Evolutionary conservation across 2,113 vertebrate genomes (phyloP).

Genomic region (Rhagologus leucostigma): DNA sequence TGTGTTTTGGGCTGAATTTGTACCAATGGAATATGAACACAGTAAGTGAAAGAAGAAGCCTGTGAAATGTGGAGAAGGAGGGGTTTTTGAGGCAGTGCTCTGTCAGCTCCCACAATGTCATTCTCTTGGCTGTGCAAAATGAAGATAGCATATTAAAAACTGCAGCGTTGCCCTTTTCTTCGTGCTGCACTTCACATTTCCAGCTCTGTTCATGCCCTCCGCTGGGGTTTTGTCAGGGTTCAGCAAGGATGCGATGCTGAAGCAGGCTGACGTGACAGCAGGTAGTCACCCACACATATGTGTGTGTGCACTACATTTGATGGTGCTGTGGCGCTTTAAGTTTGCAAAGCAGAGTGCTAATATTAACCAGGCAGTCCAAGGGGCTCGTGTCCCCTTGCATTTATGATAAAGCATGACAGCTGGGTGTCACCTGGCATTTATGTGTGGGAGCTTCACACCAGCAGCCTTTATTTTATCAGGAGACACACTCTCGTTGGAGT

Average conservation of each 20-base stretch:
- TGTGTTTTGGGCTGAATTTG: background rate
- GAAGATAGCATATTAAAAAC: background rate
- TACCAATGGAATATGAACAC: background rate
- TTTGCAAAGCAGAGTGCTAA: background rate
- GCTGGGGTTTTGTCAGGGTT: background rate
- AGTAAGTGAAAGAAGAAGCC: background rate
- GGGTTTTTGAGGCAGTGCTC: accelerated
- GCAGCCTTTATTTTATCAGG: background rate
- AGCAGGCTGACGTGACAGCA: accelerated
- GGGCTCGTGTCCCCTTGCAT: background rate
- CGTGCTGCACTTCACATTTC: background rate
- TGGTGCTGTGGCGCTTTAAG: background rate
- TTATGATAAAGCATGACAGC: background rate
- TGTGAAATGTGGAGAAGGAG: background rate
- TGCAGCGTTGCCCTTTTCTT: background rate
- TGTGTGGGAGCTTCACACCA: background rate
- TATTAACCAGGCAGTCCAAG: background rate
- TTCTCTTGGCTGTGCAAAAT: background rate
- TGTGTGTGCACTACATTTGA: background rate
- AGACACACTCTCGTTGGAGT: background rate
- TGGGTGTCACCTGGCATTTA: background rate
- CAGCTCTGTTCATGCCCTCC: background rate
- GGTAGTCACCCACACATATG: background rate
- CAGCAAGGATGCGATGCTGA: background rate
- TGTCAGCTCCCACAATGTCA: background rate